Evolutionary conservation across 1,140 invertebrate genomes (phyloP).

Genomic region (Metopolophium dirhodum): DNA sequence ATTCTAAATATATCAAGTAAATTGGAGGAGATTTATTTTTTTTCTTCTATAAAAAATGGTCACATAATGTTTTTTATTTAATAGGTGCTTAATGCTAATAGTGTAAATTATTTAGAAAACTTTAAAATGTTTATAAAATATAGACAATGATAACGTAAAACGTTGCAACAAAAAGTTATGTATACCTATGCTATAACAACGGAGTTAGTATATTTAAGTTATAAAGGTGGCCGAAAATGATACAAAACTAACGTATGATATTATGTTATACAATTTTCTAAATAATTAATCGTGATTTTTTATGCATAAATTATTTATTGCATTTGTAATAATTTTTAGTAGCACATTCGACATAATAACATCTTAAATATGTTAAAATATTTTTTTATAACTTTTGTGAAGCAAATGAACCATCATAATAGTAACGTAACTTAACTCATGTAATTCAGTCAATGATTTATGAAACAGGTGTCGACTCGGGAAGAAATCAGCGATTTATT

Average conservation of each 20-base stretch:
- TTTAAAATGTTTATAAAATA: not conserved
- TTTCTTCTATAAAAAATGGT: too few relatives aligned
- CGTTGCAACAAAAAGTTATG: too few relatives aligned
- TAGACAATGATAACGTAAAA: not conserved
- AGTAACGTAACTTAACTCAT: not conserved
- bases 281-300: not conserved
- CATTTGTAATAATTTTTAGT: not conserved
- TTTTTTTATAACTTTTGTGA: not conserved
- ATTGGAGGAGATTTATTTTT: not conserved
- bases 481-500: slow-evolving; percentile 95
- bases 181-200: too few relatives aligned
- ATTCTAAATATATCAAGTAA: not conserved
- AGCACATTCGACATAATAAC: not conserved
- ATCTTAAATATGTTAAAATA: too few relatives aligned
- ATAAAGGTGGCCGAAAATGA: not conserved
- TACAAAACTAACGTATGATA: not conserved
- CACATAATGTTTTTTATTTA: too few relatives aligned
- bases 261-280: not conserved
- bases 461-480: slow-evolving; percentile 76
- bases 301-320: not conserved
- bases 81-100: not conserved
- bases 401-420: not conserved
- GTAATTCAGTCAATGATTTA: not conserved
- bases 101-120: not conserved
- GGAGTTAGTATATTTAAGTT: not conserved